phyloP scores from a whole-genome alignment of 2,797 vertebrate species.

The Tiaroga cobitis region DNA sequence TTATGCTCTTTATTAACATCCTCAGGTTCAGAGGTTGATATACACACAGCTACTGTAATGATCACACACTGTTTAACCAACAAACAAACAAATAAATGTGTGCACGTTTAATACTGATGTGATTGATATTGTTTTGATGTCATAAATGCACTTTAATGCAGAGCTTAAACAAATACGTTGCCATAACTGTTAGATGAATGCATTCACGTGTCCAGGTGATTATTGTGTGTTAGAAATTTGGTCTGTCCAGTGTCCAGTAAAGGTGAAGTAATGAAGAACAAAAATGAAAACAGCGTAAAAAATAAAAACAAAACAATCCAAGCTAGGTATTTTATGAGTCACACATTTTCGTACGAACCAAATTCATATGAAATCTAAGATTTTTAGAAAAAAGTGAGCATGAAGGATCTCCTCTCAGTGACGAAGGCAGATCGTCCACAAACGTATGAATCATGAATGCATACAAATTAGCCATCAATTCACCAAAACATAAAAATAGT shows the following conservation, averaged over 20 bases:
- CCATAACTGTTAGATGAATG: background rate
- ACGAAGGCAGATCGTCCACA: background rate
- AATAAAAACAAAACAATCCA: rapidly evolving
- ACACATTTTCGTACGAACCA: too few relatives aligned
- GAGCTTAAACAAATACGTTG: background rate
- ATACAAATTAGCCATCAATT: too few relatives aligned
- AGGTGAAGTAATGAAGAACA: background rate
- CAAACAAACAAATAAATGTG: background rate
- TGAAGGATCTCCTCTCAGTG: too few relatives aligned
- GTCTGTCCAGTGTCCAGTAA: too few relatives aligned
- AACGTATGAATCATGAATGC: background rate
- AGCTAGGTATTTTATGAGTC: background rate
- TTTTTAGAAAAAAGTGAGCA: background rate
- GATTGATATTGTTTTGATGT: background rate
- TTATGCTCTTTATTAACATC: background rate
- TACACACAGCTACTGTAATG: background rate
- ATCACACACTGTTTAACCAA: background rate
- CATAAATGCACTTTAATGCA: background rate
- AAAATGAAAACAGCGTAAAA: background rate
- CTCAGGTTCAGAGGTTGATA: background rate
- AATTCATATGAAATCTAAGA: too few relatives aligned
- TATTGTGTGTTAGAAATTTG: background rate
- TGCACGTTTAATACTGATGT: background rate
- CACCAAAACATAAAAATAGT: too few relatives aligned
- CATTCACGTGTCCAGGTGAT: background rate